Conservation (phyloP, 2,797 vertebrate species). For the Sebastes iracundus region DNA sequence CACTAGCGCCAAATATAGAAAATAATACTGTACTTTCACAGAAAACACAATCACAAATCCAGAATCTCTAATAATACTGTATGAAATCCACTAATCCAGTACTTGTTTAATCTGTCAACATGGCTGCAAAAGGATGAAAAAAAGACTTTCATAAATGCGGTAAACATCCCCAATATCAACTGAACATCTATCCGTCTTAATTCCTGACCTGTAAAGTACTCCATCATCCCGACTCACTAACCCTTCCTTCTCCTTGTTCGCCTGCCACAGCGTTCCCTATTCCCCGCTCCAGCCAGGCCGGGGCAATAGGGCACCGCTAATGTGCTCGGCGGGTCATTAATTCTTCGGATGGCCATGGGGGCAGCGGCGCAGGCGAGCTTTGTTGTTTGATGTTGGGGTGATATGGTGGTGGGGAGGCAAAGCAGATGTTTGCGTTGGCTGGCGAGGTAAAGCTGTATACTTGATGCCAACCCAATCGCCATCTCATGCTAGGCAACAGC, state of each 20-base stretch:
- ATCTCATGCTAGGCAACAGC: slow-evolving; percentile 78
- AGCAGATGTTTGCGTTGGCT: slow-evolving; percentile 84
- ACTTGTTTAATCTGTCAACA: neutral
- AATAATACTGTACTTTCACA: neutral
- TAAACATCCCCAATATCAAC: slow-evolving; percentile 7
- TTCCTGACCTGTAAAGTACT: slow-evolving; percentile 55
- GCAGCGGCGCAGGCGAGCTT: slow-evolving; percentile 60
- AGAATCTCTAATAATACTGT: neutral
- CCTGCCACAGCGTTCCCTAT: slow-evolving; percentile 43
- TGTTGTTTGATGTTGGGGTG: slow-evolving; percentile 71
- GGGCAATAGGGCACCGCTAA: slow-evolving; percentile 73
- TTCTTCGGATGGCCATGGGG: slow-evolving; percentile 64
- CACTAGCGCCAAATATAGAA: neutral
- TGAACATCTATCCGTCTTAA: slow-evolving; percentile 40
- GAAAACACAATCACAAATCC: neutral
- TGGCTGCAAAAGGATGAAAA: neutral
- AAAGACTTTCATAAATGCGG: neutral
- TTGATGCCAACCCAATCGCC: slow-evolving; percentile 73
- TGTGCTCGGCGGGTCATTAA: slow-evolving; percentile 78
- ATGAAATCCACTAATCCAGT: neutral
- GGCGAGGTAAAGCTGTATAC: slow-evolving; percentile 40
- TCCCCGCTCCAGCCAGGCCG: slow-evolving; percentile 52
- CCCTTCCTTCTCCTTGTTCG: slow-evolving; percentile 59
- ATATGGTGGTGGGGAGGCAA: slow-evolving; percentile 64
- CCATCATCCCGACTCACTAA: slow-evolving; percentile 57